Base-by-base conservation (phyloP, 2,797 vertebrate species). In the Falco naumanni region DNA sequence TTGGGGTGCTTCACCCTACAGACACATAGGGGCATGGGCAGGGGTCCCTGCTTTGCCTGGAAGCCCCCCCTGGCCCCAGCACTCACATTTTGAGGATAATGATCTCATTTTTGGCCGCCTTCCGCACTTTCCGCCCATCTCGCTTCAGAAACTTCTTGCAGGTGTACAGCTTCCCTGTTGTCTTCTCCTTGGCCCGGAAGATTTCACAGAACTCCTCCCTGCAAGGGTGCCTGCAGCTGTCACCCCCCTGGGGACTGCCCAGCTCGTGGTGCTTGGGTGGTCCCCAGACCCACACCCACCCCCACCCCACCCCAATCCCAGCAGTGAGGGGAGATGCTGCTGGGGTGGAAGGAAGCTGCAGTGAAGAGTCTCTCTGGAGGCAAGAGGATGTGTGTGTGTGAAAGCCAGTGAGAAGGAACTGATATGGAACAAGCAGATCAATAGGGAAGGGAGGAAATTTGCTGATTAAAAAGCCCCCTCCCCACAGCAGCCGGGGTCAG, bases 171-270 rank as follows among this genome's bases (percentile, higher is more conserved):
- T 99, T 99, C 92, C 99, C 98, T 0, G 99, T 99, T 0, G 98
- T 98, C 98, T 99, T 99, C 97, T 99, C 99, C 98, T 99, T 99
- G 93, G 99, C 99, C 87, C 99, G 98, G 98, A 99, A 99, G 95
- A 99, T 99, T 98, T 99, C 99, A 66, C 99, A 99, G 98, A 99
- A 99, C 97, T 99, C 99, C 97, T 99, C 99, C 97, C 99, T 99
- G 97, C 60, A 97, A 92, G 54, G 53, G 57, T 2, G 16, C 16
- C 84, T 39, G 1, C 69, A 81, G 45, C 39, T 2, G 15, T 94
- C 89, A 92, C 22, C 63, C 64, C 19, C 1, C 28, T 18, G 1
- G 29, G 39, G 16, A 85, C 22, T 17, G 5, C 70, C 6, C 4
- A 84, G 60, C 48, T 13, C 5, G 3, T 15, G 50, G 41, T 2